phyloP scores from a whole-genome alignment of 2,113 vertebrate genomes.

The Corapipo altera region DNA sequence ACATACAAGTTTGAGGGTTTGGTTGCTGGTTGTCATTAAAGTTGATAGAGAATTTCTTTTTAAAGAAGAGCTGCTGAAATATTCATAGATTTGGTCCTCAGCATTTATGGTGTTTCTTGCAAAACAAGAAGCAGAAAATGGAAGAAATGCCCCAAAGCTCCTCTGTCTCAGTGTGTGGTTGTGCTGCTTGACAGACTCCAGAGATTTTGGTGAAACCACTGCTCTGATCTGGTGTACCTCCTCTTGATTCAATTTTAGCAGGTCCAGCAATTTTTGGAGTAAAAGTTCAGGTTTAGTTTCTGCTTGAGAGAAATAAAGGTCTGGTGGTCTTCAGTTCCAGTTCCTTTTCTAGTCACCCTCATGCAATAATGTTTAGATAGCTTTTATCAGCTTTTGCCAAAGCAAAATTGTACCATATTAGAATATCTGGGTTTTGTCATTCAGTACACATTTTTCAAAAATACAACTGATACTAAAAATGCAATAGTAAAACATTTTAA shows the following conservation, averaged over 20 bases:
- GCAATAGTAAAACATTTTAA: slow-evolving; percentile 13
- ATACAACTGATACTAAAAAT: not conserved
- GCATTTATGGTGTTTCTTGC: not conserved
- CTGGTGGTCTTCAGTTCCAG: rapidly evolving
- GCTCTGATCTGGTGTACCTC: not conserved
- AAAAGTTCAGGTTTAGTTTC: not conserved
- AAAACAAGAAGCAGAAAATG: not conserved
- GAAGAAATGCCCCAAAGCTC: not conserved
- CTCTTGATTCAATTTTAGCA: not conserved
- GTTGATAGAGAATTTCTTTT: not conserved
- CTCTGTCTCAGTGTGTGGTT: not conserved
- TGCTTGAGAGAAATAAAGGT: not conserved
- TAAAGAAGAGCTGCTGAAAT: not conserved
- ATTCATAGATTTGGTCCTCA: not conserved
- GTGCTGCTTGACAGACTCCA: not conserved
- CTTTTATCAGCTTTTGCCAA: not conserved
- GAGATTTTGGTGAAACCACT: not conserved
- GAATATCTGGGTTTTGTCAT: not conserved
- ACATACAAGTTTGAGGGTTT: not conserved
- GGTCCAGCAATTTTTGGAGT: not conserved
- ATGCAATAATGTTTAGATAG: not conserved
- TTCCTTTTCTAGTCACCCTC: not conserved
- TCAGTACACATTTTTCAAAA: not conserved
- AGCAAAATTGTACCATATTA: not conserved
- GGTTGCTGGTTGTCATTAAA: not conserved